Percentiles rank a stretch among this genome's conserved stretches.
These are phyloP conservation scores for Epinotia nisella DNA, from an alignment of 2,888 invertebrate species.

Conservation along the genomic window DNA sequence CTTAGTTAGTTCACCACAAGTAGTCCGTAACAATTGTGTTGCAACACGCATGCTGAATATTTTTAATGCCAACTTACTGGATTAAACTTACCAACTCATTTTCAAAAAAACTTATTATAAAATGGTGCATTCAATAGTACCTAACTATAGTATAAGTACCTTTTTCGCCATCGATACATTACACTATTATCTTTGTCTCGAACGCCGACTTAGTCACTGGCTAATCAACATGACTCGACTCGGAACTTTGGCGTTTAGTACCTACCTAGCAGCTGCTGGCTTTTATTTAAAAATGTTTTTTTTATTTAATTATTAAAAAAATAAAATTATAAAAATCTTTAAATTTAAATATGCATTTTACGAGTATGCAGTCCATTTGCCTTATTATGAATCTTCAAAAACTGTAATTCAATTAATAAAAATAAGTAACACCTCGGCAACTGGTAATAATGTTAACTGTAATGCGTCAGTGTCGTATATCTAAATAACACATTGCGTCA, in stretches of 20 bases:
- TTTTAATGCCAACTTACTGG: too few species aligned
- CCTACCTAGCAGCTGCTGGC: neutral
- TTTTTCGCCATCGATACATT: neutral
- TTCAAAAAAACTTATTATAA: too few species aligned
- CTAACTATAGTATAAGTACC: neutral
- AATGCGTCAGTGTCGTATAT: slow-evolving; percentile 37
- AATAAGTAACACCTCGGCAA: neutral
- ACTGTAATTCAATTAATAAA: neutral
- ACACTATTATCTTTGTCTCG: neutral
- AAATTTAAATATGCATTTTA: too few species aligned
- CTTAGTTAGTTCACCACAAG: too few species aligned
- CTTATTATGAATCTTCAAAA: neutral
- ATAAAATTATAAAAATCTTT: too few species aligned
- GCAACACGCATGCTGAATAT: too few species aligned
- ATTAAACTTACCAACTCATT: too few species aligned
- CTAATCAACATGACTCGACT: slow-evolving; percentile 20
- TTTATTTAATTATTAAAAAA: too few species aligned
- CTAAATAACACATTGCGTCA: slow-evolving; percentile 47
- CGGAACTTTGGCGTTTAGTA: slow-evolving; percentile 13
- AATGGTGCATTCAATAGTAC: too few species aligned
- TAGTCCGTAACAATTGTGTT: too few species aligned
- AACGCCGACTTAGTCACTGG: slow-evolving; percentile 13
- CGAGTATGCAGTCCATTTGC: neutral
- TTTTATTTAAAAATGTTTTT: neutral
- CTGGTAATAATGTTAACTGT: too few species aligned